Conservation (phyloP, 2,797 vertebrate species). For the Enteromius anoplus region DNA sequence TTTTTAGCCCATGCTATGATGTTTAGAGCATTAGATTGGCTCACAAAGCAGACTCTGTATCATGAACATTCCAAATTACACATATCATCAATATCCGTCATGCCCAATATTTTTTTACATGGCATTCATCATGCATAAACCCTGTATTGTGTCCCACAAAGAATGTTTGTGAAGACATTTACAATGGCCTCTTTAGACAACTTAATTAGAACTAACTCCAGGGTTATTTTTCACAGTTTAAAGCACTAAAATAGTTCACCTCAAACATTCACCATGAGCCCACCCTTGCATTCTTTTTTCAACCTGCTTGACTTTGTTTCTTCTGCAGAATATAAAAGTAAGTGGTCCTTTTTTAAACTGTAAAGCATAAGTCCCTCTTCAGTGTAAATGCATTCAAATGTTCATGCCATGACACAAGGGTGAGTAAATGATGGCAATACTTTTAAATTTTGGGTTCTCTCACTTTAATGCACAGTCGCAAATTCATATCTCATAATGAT, state of each 20-base stretch:
- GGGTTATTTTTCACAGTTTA: conserved; percentile 26
- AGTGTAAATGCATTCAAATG: neutral
- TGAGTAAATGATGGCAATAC: neutral
- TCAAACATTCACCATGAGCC: conserved; percentile 4
- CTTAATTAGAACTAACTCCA: conserved; percentile 29
- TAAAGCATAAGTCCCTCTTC: too few species aligned
- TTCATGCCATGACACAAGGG: neutral
- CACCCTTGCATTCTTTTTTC: neutral
- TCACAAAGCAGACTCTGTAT: conserved; percentile 11
- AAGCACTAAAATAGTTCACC: conserved; percentile 11
- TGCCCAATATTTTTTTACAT: conserved; percentile 24
- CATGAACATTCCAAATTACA: conserved; percentile 13
- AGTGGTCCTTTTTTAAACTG: neutral
- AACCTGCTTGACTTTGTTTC: neutral
- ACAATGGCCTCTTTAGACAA: conserved; percentile 33
- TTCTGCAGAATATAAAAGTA: neutral
- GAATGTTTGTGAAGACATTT: conserved; percentile 31
- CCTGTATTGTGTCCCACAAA: conserved; percentile 17
- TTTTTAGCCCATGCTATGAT: neutral
- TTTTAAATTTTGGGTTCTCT: neutral
- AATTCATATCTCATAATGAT: neutral
- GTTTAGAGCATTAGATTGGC: conserved; percentile 2
- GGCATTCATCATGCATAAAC: conserved; percentile 19
- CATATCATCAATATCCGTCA: neutral
- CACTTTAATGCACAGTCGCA: neutral